phyloP scores from a whole-genome alignment of 1,140 invertebrate species.

The Phenacoccus solenopsis region DNA sequence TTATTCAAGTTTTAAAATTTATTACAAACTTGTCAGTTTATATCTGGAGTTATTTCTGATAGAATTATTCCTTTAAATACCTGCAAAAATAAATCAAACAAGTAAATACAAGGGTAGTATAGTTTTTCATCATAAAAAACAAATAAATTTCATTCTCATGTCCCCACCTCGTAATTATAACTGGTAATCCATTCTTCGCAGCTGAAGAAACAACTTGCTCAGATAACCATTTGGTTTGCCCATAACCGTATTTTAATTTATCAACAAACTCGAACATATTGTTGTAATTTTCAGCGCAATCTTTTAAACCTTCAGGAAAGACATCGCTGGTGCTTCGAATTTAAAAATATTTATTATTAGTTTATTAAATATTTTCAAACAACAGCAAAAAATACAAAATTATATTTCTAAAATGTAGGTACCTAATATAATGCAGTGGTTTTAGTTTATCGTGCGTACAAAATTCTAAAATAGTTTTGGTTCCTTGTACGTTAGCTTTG shows the following conservation, averaged over 20 bases:
- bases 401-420: conserved; percentile 4
- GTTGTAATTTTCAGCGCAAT: conserved; percentile 34
- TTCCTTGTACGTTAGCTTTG: conserved; percentile 39
- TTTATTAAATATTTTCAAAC: neutral
- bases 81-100: conserved; percentile 40
- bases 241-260: conserved; percentile 37
- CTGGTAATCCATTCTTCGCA: conserved; percentile 35
- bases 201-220: conserved; percentile 37
- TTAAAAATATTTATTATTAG: neutral
- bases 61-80: conserved; percentile 36
- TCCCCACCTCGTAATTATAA: conserved; percentile 35
- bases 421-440: conserved; percentile 37
- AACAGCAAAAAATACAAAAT: too few relatives aligned
- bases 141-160: neutral
- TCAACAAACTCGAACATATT: conserved; percentile 30
- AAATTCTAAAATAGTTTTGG: conserved; percentile 38
- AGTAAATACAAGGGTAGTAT: too few relatives aligned
- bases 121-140: too few relatives aligned
- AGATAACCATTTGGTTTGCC: conserved; percentile 41
- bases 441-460: conserved; percentile 39
- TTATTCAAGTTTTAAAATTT: neutral
- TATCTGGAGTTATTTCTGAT: conserved; percentile 33
- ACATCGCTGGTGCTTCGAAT: conserved; percentile 38
- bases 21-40: neutral
- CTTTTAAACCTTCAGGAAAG: conserved; percentile 34